phyloP scores from a whole-genome alignment of 1,140 invertebrate genomes.

The Pseudomyrmex flavicornis region DNA sequence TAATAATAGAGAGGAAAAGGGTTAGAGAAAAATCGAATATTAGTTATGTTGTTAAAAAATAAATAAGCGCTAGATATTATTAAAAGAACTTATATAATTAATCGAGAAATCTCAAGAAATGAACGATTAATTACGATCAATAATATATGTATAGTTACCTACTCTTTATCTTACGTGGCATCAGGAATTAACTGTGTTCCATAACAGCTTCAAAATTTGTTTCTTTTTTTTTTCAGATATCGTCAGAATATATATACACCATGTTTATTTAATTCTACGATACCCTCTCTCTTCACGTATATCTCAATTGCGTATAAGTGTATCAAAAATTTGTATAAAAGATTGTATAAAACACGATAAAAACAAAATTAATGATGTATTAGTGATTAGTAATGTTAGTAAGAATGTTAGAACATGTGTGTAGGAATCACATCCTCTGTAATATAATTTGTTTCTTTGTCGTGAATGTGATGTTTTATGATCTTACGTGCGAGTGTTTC shows the following conservation, averaged over 20 bases:
- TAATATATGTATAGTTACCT: slow-evolving; percentile 57
- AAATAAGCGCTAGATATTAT: slow-evolving; percentile 45
- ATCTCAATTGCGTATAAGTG: no score
- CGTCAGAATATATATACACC: slow-evolving; percentile 1
- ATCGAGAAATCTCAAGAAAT: background rate
- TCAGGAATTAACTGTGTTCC: slow-evolving; percentile 78
- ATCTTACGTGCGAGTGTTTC: slow-evolving; percentile 27
- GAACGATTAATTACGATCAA: background rate
- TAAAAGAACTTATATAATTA: slow-evolving; percentile 45
- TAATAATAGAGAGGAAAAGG: slow-evolving; percentile 69
- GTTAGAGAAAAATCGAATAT: slow-evolving; percentile 68
- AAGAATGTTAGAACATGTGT: no score
- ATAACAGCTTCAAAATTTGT: slow-evolving; percentile 68
- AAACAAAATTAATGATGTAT: no score
- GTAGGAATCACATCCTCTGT: no score
- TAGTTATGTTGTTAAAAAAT: slow-evolving; percentile 68
- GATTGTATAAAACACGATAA: no score
- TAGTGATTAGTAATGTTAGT: no score
- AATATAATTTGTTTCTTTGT: slow-evolving; percentile 32
- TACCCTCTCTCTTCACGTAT: no score
- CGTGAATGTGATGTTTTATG: slow-evolving; percentile 21
- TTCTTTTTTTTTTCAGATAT: slow-evolving; percentile 2
- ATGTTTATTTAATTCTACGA: slow-evolving; percentile 39
- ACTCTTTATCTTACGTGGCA: slow-evolving; percentile 68
- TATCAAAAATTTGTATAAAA: no score